Evolutionary conservation across 1,140 invertebrate species (phyloP).

Genomic region (Heterodera schachtii): DNA sequence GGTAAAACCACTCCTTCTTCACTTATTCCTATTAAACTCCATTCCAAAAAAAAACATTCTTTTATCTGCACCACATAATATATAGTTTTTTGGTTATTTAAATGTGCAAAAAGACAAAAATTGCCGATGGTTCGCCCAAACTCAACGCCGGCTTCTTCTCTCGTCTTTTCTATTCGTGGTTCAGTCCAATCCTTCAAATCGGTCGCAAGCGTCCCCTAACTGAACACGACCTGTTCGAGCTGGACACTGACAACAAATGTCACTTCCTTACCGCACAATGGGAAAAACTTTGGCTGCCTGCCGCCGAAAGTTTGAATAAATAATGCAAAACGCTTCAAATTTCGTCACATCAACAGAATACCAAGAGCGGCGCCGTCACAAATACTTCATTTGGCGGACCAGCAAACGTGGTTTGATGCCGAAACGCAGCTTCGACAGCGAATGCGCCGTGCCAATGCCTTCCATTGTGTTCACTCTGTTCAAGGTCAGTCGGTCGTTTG

Average conservation of each 20-base stretch:
- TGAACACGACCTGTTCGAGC: constrained; percentile 49
- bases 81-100: no score
- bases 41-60: no score
- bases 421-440: neutral
- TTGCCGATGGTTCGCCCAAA: constrained; percentile 48
- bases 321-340: no score
- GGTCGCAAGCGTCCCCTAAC: constrained; percentile 52
- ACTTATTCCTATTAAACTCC: no score
- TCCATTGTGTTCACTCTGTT: constrained; percentile 57
- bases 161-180: constrained; percentile 60
- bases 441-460: neutral
- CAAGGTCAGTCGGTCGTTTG: constrained; percentile 33
- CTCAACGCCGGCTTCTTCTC: constrained; percentile 53
- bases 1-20: no score
- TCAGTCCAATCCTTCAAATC: constrained; percentile 48
- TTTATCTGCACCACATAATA: no score
- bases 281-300: constrained; percentile 51
- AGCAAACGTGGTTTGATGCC: no score
- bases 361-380: neutral
- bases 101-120: no score
- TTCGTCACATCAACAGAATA: neutral
- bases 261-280: constrained; percentile 52
- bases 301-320: constrained; percentile 49
- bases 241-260: constrained; percentile 53
- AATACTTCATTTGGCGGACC: no score